Conservation (phyloP, 1,140 invertebrate genomes). For the Plodia interpunctella region DNA sequence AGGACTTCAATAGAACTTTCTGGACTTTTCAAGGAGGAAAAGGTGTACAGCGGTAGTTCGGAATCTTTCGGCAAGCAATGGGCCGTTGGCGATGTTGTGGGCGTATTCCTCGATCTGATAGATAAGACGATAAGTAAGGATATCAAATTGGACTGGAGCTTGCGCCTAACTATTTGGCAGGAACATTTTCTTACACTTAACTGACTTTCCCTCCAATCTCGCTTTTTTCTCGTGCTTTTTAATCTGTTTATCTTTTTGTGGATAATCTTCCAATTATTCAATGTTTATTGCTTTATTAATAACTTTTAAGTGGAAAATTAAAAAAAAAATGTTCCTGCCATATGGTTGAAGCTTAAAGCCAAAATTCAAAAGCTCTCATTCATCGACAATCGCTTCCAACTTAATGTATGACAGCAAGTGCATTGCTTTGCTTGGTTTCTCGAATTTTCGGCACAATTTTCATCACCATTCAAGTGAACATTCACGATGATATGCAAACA, state of each 20-base stretch:
- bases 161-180: conserved; percentile 28
- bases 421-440: conserved; percentile 37
- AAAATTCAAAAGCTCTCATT: conserved; percentile 12
- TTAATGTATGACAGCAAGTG: conserved; percentile 22
- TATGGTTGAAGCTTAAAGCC: conserved; percentile 8
- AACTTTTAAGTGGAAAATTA: neutral
- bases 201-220: neutral
- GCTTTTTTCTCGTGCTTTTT: neutral
- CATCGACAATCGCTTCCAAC: conserved; percentile 12
- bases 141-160: conserved; percentile 13
- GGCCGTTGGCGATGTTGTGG: conserved; percentile 95
- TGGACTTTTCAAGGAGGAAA: conserved; percentile 87
- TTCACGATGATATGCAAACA: neutral
- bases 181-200: conserved; percentile 29
- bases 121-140: conserved; percentile 95
- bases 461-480: neutral
- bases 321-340: conserved; percentile 40
- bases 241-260: too few relatives aligned
- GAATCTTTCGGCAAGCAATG: conserved; percentile 97
- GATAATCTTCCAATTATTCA: too few relatives aligned
- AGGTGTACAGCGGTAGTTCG: conserved; percentile 90
- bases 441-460: conserved; percentile 12
- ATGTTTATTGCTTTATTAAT: too few relatives aligned
- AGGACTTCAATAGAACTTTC: conserved; percentile 20
- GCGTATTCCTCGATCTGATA: conserved; percentile 96